Evolutionary conservation across 2,113 vertebrate genomes (phyloP), one percentile per base, ranked within the genome.

Genomic region (Chaetops frenatus): DNA sequence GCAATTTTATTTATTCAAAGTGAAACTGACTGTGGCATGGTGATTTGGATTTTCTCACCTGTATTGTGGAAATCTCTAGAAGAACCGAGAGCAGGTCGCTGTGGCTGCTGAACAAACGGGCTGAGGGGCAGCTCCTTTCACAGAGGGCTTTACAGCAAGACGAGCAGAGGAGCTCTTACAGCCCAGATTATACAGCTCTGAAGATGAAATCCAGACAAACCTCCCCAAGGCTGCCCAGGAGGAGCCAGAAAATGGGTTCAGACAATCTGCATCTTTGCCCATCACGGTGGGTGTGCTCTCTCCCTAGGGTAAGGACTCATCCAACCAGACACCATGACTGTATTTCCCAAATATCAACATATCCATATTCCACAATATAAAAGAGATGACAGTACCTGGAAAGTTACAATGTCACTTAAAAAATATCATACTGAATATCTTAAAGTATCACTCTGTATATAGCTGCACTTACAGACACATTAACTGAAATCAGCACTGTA

Each of bases 261-360:
- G 31, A 36, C 16, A 16, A 54, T 20, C 45, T 61, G 18, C 24
- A 54, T 48, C 72, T 69, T 44, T 40, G 29, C 29, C 21, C n/a
- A 6, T 56, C 7, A 4, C 38, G 27, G 18, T 6, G 2, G 0
- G 9, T 25, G 8, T 27, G 17, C 28, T 35, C 6, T 35, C 28
- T 86, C 28, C 44, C 33, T 38, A 15, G 3, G 5, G 5, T 38
- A 74, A 53, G 61, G 64, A 36, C 1, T 20, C 25, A 79, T 40
- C 13, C 42, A 58, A 10, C 3, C 3, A 81, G 29, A 28, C 21
- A 69, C 27, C 20, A 14, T 2, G 28, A 19, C 35, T 40, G 7
- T 24, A 19, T 64, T 88, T 90, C 50, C 48, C 9, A 19, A 84
- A 58, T 24, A 81, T 15, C n/a, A 35, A 6, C 14, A 45, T 62